A percentile compares a stretch with the other conserved stretches of the same genome.
These are phyloP conservation scores for Mamestra brassicae DNA, from an alignment of 2,888 invertebrate genomes.

Conservation along the genomic window DNA sequence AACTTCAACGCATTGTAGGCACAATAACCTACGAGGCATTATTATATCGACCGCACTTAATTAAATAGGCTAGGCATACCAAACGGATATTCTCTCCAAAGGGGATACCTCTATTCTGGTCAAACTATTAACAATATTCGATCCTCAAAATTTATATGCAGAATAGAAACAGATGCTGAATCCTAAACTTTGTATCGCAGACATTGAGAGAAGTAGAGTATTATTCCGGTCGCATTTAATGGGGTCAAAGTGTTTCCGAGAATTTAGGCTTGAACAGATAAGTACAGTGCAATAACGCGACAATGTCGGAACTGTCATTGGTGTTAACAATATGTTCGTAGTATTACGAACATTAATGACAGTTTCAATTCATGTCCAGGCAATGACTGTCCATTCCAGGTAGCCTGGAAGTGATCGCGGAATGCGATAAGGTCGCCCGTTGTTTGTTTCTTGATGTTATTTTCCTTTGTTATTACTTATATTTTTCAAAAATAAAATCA, in stretches of 20 bases:
- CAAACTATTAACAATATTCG: slow-evolving; percentile 16
- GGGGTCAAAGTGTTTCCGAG: neutral
- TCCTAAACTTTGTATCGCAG: neutral
- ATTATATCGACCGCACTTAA: neutral
- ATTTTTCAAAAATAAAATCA: too few species aligned
- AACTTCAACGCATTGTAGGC: neutral
- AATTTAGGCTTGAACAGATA: neutral
- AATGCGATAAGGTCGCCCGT: too few species aligned
- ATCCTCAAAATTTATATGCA: slow-evolving; percentile 5
- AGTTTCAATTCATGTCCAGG: too few species aligned
- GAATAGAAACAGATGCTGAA: slow-evolving; percentile 10
- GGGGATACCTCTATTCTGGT: neutral
- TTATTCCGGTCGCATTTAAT: neutral
- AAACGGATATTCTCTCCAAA: neutral
- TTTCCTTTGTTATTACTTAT: too few species aligned
- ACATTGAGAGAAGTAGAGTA: neutral
- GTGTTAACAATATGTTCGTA: too few species aligned
- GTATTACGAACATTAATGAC: too few species aligned
- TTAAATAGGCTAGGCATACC: too few species aligned
- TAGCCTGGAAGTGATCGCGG: too few species aligned
- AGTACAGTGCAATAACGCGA: neutral
- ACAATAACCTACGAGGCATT: too few species aligned
- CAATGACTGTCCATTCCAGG: too few species aligned
- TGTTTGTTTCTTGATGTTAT: too few species aligned
- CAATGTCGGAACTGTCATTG: too few species aligned